Evolutionary conservation across 2,797 vertebrate species (phyloP).

Genomic region (Cyprinella venusta): DNA sequence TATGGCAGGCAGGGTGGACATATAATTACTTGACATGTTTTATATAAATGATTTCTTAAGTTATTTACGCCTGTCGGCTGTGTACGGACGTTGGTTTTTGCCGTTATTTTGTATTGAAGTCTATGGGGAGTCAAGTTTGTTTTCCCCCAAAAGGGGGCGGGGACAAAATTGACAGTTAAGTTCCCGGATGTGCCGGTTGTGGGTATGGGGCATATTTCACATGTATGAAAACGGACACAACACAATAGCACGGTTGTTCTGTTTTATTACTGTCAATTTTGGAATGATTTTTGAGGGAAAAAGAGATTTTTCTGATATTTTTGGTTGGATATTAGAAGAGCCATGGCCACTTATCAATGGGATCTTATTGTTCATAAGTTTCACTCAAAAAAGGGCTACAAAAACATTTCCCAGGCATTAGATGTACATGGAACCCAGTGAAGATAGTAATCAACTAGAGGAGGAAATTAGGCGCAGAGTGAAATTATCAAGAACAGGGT

Average conservation of each 20-base stretch:
- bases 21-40: too few relatives aligned
- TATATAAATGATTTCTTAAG: too few relatives aligned
- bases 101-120: too few relatives aligned
- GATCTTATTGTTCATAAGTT: neutral
- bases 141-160: too few relatives aligned
- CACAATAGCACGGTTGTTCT: neutral
- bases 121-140: too few relatives aligned
- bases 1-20: too few relatives aligned
- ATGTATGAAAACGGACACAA: too few relatives aligned
- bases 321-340: neutral
- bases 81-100: too few relatives aligned
- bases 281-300: neutral
- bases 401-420: neutral
- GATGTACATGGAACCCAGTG: neutral
- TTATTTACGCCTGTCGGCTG: too few relatives aligned
- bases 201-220: too few relatives aligned
- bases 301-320: neutral
- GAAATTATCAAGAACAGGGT: neutral
- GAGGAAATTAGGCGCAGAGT: neutral
- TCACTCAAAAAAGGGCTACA: neutral
- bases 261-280: neutral
- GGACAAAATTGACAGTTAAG: too few relatives aligned
- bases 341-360: neutral
- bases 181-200: too few relatives aligned
- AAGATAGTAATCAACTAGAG: neutral